These are phyloP conservation scores for Haplotaxodon microlepis DNA, from an alignment of 2,113 vertebrate genomes.

Conservation along the genomic window DNA sequence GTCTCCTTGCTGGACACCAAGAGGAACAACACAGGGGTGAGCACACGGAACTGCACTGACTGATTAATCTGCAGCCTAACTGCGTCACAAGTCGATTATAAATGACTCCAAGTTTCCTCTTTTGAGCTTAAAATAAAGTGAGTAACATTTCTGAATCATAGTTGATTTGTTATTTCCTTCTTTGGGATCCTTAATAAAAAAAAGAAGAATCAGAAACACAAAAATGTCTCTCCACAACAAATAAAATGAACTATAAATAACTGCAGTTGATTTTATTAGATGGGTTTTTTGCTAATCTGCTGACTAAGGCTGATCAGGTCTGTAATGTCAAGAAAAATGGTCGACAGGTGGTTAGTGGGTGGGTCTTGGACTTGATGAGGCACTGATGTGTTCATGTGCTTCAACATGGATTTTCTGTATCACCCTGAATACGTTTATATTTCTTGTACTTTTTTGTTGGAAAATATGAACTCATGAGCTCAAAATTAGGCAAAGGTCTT, in stretches of 20 bases:
- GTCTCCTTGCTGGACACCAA: constrained; percentile 83
- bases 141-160: not conserved
- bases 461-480: not conserved
- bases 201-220: not conserved
- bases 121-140: not conserved
- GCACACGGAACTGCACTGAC: not conserved
- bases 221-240: not conserved
- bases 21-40: constrained; percentile 86
- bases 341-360: not conserved
- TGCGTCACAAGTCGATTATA: not conserved
- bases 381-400: not conserved
- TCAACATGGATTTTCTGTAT: not conserved
- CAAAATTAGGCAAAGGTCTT: not conserved
- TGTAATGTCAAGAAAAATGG: not conserved
- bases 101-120: constrained; percentile 1
- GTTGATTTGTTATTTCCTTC: not conserved
- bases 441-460: not conserved
- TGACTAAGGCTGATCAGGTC: not conserved
- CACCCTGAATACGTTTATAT: not conserved
- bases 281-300: not conserved
- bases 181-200: not conserved
- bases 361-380: not conserved
- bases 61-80: not conserved
- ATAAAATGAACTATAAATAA: not conserved
- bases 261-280: not conserved